A percentile compares a stretch with the other conserved stretches of the same genome.
Conservation (phyloP, 2,113 vertebrate genomes). For the Daphoenositta chrysoptera region DNA sequence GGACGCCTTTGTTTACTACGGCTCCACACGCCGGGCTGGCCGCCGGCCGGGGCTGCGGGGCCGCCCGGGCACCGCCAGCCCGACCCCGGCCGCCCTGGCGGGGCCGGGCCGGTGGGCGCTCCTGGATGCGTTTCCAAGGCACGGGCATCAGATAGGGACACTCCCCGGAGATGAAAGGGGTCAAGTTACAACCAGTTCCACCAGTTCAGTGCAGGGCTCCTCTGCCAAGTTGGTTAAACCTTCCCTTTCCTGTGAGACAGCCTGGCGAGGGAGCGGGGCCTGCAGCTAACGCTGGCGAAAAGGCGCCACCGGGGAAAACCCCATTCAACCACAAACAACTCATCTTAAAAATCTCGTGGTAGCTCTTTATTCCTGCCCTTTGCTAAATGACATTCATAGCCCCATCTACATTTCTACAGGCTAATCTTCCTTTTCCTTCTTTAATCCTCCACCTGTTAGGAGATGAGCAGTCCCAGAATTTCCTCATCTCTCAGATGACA, state of each 20-base stretch:
- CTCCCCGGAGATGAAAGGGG: constrained; percentile 59
- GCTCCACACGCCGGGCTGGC: constrained; percentile 55
- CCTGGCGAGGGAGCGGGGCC: background rate
- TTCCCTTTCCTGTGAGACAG: background rate
- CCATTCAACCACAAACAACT: background rate
- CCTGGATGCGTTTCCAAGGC: constrained; percentile 41
- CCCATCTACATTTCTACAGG: background rate
- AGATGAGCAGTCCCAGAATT: background rate
- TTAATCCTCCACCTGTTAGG: background rate
- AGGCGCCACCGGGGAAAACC: background rate
- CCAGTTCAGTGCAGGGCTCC: constrained; percentile 50
- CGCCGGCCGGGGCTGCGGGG: background rate
- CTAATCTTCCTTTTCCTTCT: background rate
- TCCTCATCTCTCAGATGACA: background rate
- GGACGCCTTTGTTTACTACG: constrained; percentile 72
- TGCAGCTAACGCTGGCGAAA: background rate
- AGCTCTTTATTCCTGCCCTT: background rate
- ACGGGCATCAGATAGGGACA: constrained; percentile 36
- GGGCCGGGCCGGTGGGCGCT: background rate
- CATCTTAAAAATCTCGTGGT: background rate
- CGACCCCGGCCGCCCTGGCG: background rate
- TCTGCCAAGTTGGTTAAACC: background rate
- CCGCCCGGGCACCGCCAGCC: background rate
- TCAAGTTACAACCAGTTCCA: constrained; percentile 80
- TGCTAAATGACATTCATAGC: background rate